Percentiles rank a stretch among this genome's conserved stretches.
Conservation (phyloP, 2,888 invertebrate genomes). For the Lagria hirta region DNA sequence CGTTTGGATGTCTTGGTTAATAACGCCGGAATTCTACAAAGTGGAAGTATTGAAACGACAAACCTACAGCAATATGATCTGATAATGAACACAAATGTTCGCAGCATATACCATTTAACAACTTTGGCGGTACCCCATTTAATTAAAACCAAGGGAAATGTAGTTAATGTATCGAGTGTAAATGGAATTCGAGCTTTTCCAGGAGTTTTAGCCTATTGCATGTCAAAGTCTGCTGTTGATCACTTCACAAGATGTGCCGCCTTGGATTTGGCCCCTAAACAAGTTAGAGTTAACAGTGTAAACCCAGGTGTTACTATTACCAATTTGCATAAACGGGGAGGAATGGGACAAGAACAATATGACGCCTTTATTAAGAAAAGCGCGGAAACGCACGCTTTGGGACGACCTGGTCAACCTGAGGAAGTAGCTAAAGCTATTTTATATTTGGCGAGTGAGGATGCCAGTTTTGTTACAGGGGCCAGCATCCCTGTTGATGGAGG, state of each 20-base stretch:
- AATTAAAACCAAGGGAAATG: conserved; percentile 79
- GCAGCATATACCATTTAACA: conserved; percentile 79
- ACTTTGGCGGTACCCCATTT: conserved; percentile 87
- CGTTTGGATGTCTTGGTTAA: conserved; percentile 83
- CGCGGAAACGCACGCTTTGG: conserved; percentile 88
- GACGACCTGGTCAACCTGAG: conserved; percentile 77
- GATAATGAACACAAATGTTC: conserved; percentile 86
- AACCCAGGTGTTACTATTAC: conserved; percentile 93
- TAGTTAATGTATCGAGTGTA: conserved; percentile 95
- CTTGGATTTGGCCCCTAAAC: conserved; percentile 78
- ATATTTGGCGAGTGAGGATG: conserved; percentile 85
- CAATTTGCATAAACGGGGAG: conserved; percentile 83
- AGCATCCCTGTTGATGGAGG: conserved; percentile 93
- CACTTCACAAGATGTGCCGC: conserved; percentile 93
- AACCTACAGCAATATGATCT: conserved; percentile 84
- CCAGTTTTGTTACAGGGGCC: conserved; percentile 89
- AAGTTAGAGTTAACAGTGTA: conserved; percentile 87
- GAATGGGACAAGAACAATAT: conserved; percentile 81
- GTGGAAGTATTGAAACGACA: conserved; percentile 72
- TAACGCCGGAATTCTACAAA: conserved; percentile 70
- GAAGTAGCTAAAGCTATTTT: conserved; percentile 91
- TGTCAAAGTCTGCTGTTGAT: conserved; percentile 93
- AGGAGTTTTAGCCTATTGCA: conserved; percentile 85
- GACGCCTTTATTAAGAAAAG: conserved; percentile 74
- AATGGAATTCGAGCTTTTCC: conserved; percentile 89